These are phyloP conservation scores for Callyntrura guangdongensis DNA, from an alignment of 2,888 invertebrate genomes.

Conservation along the genomic window DNA sequence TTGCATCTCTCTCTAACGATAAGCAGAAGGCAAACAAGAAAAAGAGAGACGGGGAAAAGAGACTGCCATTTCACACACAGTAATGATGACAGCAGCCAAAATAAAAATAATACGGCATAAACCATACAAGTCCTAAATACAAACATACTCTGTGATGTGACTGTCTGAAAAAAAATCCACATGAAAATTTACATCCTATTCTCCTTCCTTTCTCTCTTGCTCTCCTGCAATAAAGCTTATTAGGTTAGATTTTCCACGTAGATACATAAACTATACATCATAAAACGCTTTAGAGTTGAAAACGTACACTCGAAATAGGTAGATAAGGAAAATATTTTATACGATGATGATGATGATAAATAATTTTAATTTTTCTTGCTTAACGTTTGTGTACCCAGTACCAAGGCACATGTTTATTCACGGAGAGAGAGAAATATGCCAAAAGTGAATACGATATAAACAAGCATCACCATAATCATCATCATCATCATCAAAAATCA, in stretches of 20 bases:
- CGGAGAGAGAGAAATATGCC: neutral
- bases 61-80: conserved; percentile 9
- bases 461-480: too few species aligned
- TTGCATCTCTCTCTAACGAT: too few species aligned
- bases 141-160: neutral
- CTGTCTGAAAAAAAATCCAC: too few species aligned
- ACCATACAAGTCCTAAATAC: neutral
- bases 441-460: too few species aligned
- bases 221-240: neutral
- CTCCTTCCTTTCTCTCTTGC: too few species aligned
- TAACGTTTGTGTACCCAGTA: neutral
- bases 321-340: neutral
- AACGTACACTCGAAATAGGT: neutral
- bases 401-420: neutral
- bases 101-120: conserved; percentile 4
- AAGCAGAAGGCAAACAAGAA: conserved; percentile 9
- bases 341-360: too few species aligned
- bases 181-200: too few species aligned
- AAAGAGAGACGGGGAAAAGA: neutral
- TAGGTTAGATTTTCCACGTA: neutral
- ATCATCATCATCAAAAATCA: conserved; percentile 8
- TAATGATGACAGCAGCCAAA: conserved; percentile 5
- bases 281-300: too few species aligned
- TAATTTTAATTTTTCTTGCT: neutral
- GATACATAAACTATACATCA: conserved; percentile 14